Percentiles rank a stretch among this genome's conserved stretches.
Evolutionary conservation across 2,888 invertebrate species (phyloP).

Genomic region (Hesperia comma): DNA sequence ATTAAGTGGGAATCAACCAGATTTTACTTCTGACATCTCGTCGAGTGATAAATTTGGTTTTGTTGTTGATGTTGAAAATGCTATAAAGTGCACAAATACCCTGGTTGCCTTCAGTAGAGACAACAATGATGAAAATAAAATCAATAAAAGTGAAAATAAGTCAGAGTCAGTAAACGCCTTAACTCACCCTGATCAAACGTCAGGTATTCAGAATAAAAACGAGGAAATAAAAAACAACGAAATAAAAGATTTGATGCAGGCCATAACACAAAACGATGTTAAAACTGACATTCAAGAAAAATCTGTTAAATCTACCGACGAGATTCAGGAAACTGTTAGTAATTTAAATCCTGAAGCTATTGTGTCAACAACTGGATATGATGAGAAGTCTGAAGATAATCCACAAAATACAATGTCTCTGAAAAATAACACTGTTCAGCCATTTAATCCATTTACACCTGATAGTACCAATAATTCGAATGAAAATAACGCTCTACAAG

Average conservation of each 20-base stretch:
- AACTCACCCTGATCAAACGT: not conserved
- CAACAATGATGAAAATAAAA: not conserved
- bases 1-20: not conserved
- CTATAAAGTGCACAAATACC: not conserved
- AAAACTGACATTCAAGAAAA: not conserved
- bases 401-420: conserved; percentile 37
- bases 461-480: conserved; percentile 68
- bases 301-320: not conserved
- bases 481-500: conserved; percentile 40
- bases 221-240: not conserved
- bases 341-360: conserved; percentile 49
- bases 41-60: conserved; percentile 11
- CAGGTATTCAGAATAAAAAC: not conserved
- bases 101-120: not conserved
- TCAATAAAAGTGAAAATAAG: not conserved
- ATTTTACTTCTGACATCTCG: conserved; percentile 18
- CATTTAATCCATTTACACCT: conserved; percentile 54
- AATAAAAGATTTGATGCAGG: not conserved
- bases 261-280: not conserved
- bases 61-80: not conserved
- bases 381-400: conserved; percentile 39
- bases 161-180: not conserved
- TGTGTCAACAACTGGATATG: conserved; percentile 60
- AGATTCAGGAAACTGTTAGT: not conserved
- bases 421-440: conserved; percentile 31